phyloP scores from a whole-genome alignment of 2,888 invertebrate genomes.

The Drosophila dives region DNA sequence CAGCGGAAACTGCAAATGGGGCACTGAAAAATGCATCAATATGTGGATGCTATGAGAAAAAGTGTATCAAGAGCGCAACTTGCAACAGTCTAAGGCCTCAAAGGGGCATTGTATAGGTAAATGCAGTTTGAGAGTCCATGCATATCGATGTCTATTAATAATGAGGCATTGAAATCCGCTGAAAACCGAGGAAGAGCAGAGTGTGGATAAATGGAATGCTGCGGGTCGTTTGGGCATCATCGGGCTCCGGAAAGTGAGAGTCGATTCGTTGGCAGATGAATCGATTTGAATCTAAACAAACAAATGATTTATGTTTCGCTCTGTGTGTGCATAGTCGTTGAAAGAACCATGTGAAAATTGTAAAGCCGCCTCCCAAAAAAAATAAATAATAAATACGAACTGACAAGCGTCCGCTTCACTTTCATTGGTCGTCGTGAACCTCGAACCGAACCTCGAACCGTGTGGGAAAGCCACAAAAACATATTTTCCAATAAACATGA shows the following conservation, averaged over 20 bases:
- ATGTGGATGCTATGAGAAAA: neutral
- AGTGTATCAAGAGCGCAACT: conserved; percentile 12
- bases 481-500: conserved; percentile 12
- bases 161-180: conserved; percentile 40
- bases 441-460: conserved; percentile 1
- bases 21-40: neutral
- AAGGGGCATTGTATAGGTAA: conserved; percentile 11
- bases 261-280: conserved; percentile 45
- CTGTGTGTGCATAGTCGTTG: conserved; percentile 37
- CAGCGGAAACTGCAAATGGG: conserved; percentile 14
- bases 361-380: conserved; percentile 26
- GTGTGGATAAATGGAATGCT: conserved; percentile 55
- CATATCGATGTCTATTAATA: conserved; percentile 60
- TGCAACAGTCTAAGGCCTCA: conserved; percentile 7
- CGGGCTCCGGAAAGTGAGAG: conserved; percentile 59
- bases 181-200: conserved; percentile 29
- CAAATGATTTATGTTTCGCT: conserved; percentile 61
- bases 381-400: conserved; percentile 6
- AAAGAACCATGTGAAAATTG: conserved; percentile 62
- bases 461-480: conserved; percentile 64
- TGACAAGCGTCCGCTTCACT: conserved; percentile 57
- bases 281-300: conserved; percentile 63
- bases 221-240: conserved; percentile 45
- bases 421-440: conserved; percentile 44
- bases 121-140: conserved; percentile 17